Conservation (phyloP, 2,888 invertebrate genomes). For the Rhimphoctona megacephalus region DNA sequence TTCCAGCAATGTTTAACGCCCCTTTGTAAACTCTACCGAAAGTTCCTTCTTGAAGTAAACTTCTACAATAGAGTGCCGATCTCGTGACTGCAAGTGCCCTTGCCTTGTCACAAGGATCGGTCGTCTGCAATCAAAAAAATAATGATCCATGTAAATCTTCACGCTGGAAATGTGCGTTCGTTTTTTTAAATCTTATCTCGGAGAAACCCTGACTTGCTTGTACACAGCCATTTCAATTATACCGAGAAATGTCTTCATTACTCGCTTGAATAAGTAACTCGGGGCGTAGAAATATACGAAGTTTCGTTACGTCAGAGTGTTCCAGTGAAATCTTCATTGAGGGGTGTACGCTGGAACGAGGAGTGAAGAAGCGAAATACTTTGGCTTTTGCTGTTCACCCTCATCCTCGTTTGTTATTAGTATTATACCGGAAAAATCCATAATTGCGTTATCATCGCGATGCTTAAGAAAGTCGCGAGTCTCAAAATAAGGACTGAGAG, state of each 20-base stretch:
- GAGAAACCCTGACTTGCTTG: not conserved
- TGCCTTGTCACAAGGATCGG: slow-evolving; percentile 88
- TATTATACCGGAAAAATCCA: slow-evolving; percentile 62
- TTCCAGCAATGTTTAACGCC: slow-evolving; percentile 87
- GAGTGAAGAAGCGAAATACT: slow-evolving; percentile 39
- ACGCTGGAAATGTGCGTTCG: not conserved
- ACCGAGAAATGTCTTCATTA: slow-evolving; percentile 52
- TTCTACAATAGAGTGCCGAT: slow-evolving; percentile 87
- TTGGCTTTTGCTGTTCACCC: not conserved
- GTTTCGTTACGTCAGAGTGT: slow-evolving; percentile 1
- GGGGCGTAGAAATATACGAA: slow-evolving; percentile 1
- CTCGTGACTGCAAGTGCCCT: slow-evolving; percentile 87
- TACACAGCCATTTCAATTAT: slow-evolving; percentile 45
- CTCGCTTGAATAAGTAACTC: slow-evolving; percentile 45
- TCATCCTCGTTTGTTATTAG: slow-evolving; percentile 45
- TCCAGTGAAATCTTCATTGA: not conserved
- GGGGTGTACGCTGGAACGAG: not conserved
- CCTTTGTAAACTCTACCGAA: slow-evolving; percentile 95
- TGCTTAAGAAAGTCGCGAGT: slow-evolving; percentile 50
- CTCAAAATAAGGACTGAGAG: slow-evolving; percentile 20
- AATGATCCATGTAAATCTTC: slow-evolving; percentile 26
- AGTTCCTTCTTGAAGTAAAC: slow-evolving; percentile 92
- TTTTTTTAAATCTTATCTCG: not conserved
- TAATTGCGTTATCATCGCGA: slow-evolving; percentile 67
- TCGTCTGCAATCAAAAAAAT: slow-evolving; percentile 76